phyloP scores from a whole-genome alignment of 2,888 invertebrate genomes.

The Tethea ocularis region DNA sequence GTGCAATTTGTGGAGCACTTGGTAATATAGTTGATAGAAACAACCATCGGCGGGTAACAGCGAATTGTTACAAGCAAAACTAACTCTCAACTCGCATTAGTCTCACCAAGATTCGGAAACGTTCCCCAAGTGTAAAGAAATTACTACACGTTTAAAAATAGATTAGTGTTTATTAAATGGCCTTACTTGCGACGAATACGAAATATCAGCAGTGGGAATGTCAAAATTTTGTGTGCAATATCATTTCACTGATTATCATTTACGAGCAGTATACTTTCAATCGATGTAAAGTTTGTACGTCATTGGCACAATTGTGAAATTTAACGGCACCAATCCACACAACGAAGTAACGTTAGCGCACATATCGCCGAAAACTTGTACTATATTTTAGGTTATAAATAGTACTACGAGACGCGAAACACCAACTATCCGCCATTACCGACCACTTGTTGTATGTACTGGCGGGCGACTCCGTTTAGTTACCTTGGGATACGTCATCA shows the following conservation, averaged over 20 bases:
- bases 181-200: slow-evolving; percentile 84
- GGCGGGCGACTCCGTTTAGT: slow-evolving; percentile 34
- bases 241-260: slow-evolving; percentile 82
- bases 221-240: slow-evolving; percentile 83
- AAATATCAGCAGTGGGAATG: slow-evolving; percentile 83
- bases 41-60: slow-evolving; percentile 68
- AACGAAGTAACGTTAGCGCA: slow-evolving; percentile 80
- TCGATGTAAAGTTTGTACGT: slow-evolving; percentile 74
- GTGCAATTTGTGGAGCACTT: slow-evolving; percentile 73
- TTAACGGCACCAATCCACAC: slow-evolving; percentile 80
- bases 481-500: slow-evolving; percentile 79
- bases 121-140: slow-evolving; percentile 81
- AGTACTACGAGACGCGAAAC: slow-evolving; percentile 83
- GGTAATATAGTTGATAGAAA: slow-evolving; percentile 51
- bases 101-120: slow-evolving; percentile 78
- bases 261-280: slow-evolving; percentile 71
- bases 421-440: slow-evolving; percentile 83
- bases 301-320: slow-evolving; percentile 79
- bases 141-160: slow-evolving; percentile 84
- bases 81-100: slow-evolving; percentile 73
- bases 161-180: slow-evolving; percentile 84
- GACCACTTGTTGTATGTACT: slow-evolving; percentile 73
- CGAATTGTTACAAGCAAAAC: slow-evolving; percentile 74
- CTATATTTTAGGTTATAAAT: slow-evolving; percentile 85
- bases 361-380: slow-evolving; percentile 84